These are phyloP conservation scores for Helicorthomorpha holstii DNA, from an alignment of 1,140 invertebrate species.

Conservation along the genomic window DNA sequence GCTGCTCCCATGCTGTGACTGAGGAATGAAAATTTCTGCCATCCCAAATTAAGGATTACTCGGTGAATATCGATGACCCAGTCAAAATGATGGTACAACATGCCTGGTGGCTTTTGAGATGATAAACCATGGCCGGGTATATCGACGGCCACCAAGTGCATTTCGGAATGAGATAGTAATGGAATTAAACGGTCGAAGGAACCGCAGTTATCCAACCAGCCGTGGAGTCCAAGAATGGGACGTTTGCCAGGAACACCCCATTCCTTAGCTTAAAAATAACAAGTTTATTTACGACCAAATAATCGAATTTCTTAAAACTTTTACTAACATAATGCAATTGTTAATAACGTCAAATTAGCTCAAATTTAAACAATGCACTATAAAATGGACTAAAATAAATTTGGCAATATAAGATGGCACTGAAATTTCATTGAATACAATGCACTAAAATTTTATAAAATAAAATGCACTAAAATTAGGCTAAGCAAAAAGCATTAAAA, in stretches of 20 bases:
- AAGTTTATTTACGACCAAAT: too few relatives aligned
- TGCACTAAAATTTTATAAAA: too few relatives aligned
- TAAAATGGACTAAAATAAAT: too few relatives aligned
- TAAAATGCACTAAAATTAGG: too few relatives aligned
- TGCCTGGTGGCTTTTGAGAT: conserved; percentile 51
- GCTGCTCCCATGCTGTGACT: conserved; percentile 26
- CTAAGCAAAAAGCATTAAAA: too few relatives aligned
- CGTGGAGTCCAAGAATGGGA: conserved; percentile 51
- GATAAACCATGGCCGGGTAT: conserved; percentile 56
- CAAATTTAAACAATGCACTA: too few relatives aligned
- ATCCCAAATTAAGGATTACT: conserved; percentile 57
- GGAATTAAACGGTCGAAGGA: conserved; percentile 46
- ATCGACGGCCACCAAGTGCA: conserved; percentile 3
- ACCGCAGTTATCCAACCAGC: conserved; percentile 74
- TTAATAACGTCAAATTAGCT: too few relatives aligned
- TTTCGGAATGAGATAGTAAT: background rate
- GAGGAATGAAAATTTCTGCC: conserved; percentile 38
- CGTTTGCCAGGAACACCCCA: conserved; percentile 41
- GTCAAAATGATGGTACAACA: conserved; percentile 41
- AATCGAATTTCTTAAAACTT: too few relatives aligned
- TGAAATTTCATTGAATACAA: too few relatives aligned
- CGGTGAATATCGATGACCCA: conserved; percentile 45
- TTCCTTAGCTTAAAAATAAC: too few relatives aligned
- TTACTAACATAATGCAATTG: too few relatives aligned
- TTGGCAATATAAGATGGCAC: too few relatives aligned